Evolutionary conservation across 1,140 invertebrate species (phyloP).

Genomic region (Lordiphosa mommai): DNA sequence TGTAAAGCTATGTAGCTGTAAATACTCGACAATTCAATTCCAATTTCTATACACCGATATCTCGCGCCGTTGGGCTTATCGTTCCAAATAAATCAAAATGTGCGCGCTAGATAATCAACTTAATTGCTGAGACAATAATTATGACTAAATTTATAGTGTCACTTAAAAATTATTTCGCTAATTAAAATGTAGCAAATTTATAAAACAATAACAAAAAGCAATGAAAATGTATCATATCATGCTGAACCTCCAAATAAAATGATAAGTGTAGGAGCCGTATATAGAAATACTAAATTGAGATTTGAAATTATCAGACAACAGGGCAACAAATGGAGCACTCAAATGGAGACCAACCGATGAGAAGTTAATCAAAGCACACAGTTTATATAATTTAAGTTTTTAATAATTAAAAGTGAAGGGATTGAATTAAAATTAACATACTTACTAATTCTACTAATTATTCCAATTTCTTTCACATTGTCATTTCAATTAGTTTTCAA

Average conservation of each 20-base stretch:
- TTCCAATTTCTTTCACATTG: not conserved
- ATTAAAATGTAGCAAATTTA: constrained; percentile 66
- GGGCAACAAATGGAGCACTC: constrained; percentile 2
- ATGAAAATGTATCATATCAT: constrained; percentile 42
- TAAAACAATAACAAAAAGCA: constrained; percentile 11
- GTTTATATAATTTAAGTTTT: no score
- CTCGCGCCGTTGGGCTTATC: constrained; percentile 22
- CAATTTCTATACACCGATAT: no score
- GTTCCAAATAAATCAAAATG: constrained; percentile 63
- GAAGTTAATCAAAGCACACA: no score
- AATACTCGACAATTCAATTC: no score
- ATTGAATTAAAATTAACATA: no score
- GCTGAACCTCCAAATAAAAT: constrained; percentile 29
- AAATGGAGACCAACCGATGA: no score
- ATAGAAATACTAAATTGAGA: constrained; percentile 4
- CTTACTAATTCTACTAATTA: no score
- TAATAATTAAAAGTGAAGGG: no score
- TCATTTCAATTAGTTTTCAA: not conserved
- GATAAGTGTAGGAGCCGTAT: constrained; percentile 12
- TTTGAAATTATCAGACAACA: constrained; percentile 14
- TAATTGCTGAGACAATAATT: constrained; percentile 74
- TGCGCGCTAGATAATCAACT: constrained; percentile 58
- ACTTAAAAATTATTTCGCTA: constrained; percentile 73
- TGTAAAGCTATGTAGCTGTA: no score
- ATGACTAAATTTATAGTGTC: constrained; percentile 75